phyloP scores from a whole-genome alignment of 2,888 invertebrate genomes.

The Dasysyrphus tricinctus region DNA sequence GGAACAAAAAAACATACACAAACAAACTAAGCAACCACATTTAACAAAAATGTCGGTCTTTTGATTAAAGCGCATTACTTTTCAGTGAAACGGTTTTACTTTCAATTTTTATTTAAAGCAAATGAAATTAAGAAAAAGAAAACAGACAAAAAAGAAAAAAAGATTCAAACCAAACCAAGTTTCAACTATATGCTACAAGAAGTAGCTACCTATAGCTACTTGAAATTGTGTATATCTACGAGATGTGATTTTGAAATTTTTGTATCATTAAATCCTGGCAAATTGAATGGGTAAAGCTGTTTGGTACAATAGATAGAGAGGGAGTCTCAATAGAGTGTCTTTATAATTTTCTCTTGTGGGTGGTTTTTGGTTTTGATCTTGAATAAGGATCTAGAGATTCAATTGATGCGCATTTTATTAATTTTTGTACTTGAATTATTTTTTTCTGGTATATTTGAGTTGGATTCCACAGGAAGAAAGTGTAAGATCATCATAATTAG shows the following conservation, averaged over 20 bases:
- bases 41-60: conserved; percentile 47
- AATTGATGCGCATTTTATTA: conserved; percentile 34
- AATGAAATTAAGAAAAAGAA: conserved; percentile 12
- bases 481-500: too few species aligned
- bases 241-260: conserved; percentile 59
- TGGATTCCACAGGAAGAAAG: too few species aligned
- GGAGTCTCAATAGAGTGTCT: background rate
- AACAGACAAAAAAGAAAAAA: background rate
- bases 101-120: conserved; percentile 44
- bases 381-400: conserved; percentile 26
- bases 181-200: conserved; percentile 3
- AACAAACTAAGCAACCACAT: background rate
- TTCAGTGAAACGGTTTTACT: conserved; percentile 58
- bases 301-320: background rate
- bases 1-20: conserved; percentile 11
- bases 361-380: background rate
- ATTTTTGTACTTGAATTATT: background rate
- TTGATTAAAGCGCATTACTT: conserved; percentile 66
- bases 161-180: background rate
- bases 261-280: conserved; percentile 60
- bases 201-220: conserved; percentile 5
- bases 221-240: conserved; percentile 48
- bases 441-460: too few species aligned
- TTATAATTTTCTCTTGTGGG: conserved; percentile 19
- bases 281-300: conserved; percentile 52